Evolutionary conservation across 2,888 invertebrate genomes (phyloP).

Genomic region (Dasysyrphus albostriatus): DNA sequence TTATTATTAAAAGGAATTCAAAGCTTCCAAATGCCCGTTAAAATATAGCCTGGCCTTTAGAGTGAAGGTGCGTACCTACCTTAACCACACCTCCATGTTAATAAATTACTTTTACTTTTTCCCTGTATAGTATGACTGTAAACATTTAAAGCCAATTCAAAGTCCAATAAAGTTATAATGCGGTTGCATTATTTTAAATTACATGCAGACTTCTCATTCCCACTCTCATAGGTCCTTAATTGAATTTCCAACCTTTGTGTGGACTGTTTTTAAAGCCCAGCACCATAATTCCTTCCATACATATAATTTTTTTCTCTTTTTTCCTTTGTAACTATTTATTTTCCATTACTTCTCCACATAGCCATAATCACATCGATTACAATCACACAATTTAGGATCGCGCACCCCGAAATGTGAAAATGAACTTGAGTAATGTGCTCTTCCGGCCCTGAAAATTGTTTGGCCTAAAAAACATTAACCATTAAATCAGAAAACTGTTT

Average conservation of each 20-base stretch:
- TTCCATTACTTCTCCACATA: slow-evolving; percentile 32
- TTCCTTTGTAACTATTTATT: slow-evolving; percentile 38
- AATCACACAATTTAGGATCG: slow-evolving; percentile 49
- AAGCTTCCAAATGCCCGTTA: too few relatives aligned
- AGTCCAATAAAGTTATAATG: not conserved
- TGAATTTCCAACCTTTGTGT: not conserved
- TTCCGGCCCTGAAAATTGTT: slow-evolving; percentile 64
- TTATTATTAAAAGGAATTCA: too few relatives aligned
- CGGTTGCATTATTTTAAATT: slow-evolving; percentile 6
- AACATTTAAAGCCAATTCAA: not conserved
- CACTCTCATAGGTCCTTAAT: not conserved
- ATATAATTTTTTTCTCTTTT: not conserved
- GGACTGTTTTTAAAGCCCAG: not conserved
- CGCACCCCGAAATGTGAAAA: not conserved
- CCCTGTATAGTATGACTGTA: not conserved
- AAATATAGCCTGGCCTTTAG: too few relatives aligned
- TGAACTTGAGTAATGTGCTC: slow-evolving; percentile 67
- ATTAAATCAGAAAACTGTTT: slow-evolving; percentile 14
- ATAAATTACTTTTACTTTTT: not conserved
- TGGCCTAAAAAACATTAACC: slow-evolving; percentile 55
- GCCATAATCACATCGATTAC: slow-evolving; percentile 26
- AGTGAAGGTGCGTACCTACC: too few relatives aligned
- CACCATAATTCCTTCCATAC: not conserved
- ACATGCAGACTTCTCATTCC: not conserved
- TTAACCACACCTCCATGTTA: not conserved